Evolutionary conservation across 2,888 invertebrate genomes (phyloP), one percentile per base, ranked within the genome.

Genomic region (Alloscopus bannaensis): DNA sequence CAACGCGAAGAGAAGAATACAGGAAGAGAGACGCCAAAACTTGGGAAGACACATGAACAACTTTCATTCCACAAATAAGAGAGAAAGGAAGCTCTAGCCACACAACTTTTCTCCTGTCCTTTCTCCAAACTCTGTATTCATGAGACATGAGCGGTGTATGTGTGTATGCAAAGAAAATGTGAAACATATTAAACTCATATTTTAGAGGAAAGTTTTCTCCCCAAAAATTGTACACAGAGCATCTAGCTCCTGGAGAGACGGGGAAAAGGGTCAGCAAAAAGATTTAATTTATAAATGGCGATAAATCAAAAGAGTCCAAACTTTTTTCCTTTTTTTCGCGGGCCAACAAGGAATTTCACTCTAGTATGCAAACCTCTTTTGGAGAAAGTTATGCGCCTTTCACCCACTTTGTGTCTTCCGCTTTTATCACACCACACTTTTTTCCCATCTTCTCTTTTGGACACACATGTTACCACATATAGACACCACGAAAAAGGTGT

Each of bases 261-360:
- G 16, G 26, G n/a, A 13, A n/a, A 55, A 47, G 36, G 64, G 73
- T 66, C 73, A 75, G 59, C 3, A 36, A 13, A 20, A 59, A 31
- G 66, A 45, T 31, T 59, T 75, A 75, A 66, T 75, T 66, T 66
- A 75, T 47, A 66, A 45, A 18, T n/a, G 26, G 29, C 47, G 40
- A 59, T 75, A 75, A 75, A 66, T 75, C 73, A 75, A 65, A 59
- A n/a, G 47, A 1, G 18, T 31, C 16, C 24, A 36, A 16, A 55
- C 16, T 24, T 16, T 40, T 24, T 24, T 2, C 26, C 26, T 45
- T 65, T 28, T 22, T 31, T 55, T 26, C 64, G 6, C 20, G 3
- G n/a, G 18, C 1, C 18, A 71, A 78, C 78, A 78, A 55, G 78
- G 71, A 65, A 78, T 71, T 78, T 71, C 65, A 78, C 78, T 78